Evolutionary conservation across 2,888 invertebrate genomes (phyloP).

Genomic region (Synanthedon tipuliformis): DNA sequence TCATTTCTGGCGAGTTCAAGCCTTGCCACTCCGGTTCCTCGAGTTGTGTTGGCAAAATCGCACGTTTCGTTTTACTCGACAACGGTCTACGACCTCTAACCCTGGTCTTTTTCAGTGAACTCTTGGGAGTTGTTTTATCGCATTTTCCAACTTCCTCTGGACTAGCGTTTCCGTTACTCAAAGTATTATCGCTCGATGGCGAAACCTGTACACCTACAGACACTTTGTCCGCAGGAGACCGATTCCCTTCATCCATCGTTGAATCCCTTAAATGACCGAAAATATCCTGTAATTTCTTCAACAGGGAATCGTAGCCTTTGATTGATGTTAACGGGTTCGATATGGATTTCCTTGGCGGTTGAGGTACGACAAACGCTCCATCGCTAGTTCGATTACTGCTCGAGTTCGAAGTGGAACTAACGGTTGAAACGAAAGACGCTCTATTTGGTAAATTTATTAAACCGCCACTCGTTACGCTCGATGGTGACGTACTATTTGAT

Average conservation of each 20-base stretch:
- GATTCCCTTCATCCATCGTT: conserved; percentile 35
- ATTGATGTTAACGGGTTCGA: conserved; percentile 47
- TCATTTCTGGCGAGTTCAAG: conserved; percentile 64
- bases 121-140: conserved; percentile 63
- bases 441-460: conserved; percentile 54
- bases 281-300: conserved; percentile 57
- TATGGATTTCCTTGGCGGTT: conserved; percentile 55
- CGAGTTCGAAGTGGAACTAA: conserved; percentile 47
- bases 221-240: conserved; percentile 49
- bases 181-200: conserved; percentile 28
- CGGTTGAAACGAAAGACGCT: conserved; percentile 54
- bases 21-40: conserved; percentile 59
- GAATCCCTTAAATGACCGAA: conserved; percentile 48
- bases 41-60: conserved; percentile 48
- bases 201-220: conserved; percentile 54
- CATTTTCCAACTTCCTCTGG: conserved; percentile 51
- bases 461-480: conserved; percentile 58
- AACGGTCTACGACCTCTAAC: conserved; percentile 56
- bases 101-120: conserved; percentile 56
- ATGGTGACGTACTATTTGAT: conserved; percentile 54
- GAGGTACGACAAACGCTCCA: conserved; percentile 61
- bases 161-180: conserved; percentile 57
- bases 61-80: conserved; percentile 53
- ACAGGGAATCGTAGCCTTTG: conserved; percentile 52
- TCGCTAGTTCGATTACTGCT: conserved; percentile 57